Evolutionary conservation across 35 echinoderm and acorn worm species (phyloP).

Genomic region (Apostichopus californicus): DNA sequence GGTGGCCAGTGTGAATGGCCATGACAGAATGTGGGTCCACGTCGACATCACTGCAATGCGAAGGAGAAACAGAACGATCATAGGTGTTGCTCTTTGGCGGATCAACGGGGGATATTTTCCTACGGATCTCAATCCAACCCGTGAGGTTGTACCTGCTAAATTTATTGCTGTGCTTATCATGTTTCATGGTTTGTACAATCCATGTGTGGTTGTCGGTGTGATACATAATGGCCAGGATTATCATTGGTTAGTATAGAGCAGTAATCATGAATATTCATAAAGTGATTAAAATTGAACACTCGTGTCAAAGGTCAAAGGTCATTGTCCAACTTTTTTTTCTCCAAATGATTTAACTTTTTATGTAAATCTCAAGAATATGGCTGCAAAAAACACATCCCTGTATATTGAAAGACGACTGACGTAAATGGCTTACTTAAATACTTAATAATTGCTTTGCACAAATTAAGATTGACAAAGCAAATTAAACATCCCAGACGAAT

Average conservation of each 20-base stretch:
- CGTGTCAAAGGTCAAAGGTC: constrained; percentile 8
- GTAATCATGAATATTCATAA: too few relatives aligned
- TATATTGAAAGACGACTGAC: too few relatives aligned
- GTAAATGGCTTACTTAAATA: too few relatives aligned
- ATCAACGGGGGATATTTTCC: constrained; percentile 32
- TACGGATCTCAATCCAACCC: constrained; percentile 24
- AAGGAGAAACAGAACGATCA: constrained; percentile 38
- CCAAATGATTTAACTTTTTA: background rate
- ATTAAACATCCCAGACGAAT: too few relatives aligned
- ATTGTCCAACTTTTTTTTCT: background rate
- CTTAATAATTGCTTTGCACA: too few relatives aligned
- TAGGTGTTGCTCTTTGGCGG: background rate
- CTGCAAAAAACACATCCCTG: background rate
- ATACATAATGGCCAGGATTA: constrained; percentile 8
- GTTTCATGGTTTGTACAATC: constrained; percentile 25
- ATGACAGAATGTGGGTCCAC: constrained; percentile 63
- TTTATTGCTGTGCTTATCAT: background rate
- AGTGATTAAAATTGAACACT: background rate
- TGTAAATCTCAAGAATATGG: background rate
- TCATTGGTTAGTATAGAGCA: constrained; percentile 6
- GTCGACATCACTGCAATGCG: constrained; percentile 81
- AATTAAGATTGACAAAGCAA: too few relatives aligned
- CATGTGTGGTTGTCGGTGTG: constrained; percentile 36
- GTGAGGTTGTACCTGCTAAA: background rate
- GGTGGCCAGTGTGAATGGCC: background rate